These are phyloP conservation scores for Plodia interpunctella DNA, from an alignment of 1,140 invertebrate genomes.

Conservation along the genomic window DNA sequence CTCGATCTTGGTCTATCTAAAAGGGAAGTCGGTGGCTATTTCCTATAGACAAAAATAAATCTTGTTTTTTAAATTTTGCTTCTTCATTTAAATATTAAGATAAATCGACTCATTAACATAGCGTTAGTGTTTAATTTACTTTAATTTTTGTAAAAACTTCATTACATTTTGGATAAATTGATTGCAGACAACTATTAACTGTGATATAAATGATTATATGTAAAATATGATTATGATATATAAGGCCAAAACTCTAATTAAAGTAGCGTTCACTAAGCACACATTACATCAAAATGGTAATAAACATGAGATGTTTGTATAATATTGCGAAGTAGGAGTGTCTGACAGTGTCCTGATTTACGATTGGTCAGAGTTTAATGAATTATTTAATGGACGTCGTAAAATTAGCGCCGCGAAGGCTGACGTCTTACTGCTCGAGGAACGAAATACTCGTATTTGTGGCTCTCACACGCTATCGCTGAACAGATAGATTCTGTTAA, in stretches of 20 bases:
- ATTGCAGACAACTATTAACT: background rate
- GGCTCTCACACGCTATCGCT: no score
- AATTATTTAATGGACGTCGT: slow-evolving; percentile 28
- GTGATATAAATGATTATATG: no score
- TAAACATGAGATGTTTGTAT: background rate
- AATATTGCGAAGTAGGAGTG: background rate
- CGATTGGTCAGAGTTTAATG: slow-evolving; percentile 27
- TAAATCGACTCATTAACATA: background rate
- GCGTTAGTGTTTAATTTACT: background rate
- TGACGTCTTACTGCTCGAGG: background rate
- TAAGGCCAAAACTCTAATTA: no score
- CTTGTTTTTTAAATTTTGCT: slow-evolving; percentile 5
- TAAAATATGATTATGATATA: no score
- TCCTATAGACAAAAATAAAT: no score
- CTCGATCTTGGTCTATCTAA: no score
- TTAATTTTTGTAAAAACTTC: background rate
- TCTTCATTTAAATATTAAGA: background rate
- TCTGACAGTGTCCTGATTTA: slow-evolving; percentile 22
- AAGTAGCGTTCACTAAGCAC: no score
- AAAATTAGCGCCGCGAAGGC: slow-evolving; percentile 11
- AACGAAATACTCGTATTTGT: background rate
- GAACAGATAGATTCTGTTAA: no score
- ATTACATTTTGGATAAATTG: background rate
- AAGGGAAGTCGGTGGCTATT: no score
- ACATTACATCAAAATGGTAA: background rate